Percentiles rank a stretch among this genome's conserved stretches.
Conservation (phyloP, 2,113 vertebrate genomes). For the Xiphophorus hellerii region DNA sequence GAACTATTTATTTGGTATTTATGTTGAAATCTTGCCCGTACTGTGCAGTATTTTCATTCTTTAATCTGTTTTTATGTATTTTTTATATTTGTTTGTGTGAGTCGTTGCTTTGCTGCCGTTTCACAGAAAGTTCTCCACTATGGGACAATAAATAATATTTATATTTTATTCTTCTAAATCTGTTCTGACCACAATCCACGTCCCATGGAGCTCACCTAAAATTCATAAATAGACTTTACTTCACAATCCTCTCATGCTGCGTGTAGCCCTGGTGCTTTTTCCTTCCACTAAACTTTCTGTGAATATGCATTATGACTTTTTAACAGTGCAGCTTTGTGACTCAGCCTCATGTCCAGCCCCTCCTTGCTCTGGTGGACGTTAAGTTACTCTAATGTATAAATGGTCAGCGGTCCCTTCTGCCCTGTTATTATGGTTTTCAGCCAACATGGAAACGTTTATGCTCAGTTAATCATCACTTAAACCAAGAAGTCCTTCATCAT, state of each 20-base stretch:
- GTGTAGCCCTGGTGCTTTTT: background rate
- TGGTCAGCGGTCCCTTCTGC: background rate
- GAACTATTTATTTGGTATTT: too few relatives aligned
- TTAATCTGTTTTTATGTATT: too few relatives aligned
- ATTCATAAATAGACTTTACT: too few relatives aligned
- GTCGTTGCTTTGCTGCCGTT: too few relatives aligned
- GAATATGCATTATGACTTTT: background rate
- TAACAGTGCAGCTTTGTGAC: background rate
- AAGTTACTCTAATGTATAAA: background rate
- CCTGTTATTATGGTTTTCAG: accelerated
- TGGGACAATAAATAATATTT: too few relatives aligned
- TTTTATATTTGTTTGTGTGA: too few relatives aligned
- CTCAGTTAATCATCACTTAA: background rate
- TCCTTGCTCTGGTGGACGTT: background rate
- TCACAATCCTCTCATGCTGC: background rate
- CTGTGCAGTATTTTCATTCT: too few relatives aligned
- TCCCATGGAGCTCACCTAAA: too few relatives aligned
- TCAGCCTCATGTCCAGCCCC: background rate
- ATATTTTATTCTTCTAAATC: too few relatives aligned
- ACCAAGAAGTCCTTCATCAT: background rate
- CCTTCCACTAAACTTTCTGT: background rate
- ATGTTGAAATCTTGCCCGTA: too few relatives aligned
- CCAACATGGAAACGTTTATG: background rate
- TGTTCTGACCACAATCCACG: background rate
- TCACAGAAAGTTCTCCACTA: too few relatives aligned